phyloP scores from a whole-genome alignment of 1,140 invertebrate genomes.

The Thaumetopoea pityocampa region DNA sequence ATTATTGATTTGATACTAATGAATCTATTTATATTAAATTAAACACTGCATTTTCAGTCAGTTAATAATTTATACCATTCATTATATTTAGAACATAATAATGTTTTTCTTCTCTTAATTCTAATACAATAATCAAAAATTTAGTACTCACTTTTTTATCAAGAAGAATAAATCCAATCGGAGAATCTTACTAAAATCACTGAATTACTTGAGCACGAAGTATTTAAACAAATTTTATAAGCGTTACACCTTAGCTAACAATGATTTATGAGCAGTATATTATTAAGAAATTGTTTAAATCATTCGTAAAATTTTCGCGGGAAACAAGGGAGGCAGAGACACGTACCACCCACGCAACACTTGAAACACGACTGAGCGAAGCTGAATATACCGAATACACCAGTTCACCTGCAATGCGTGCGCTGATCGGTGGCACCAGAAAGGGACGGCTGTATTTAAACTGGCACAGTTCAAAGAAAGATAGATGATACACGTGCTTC shows the following conservation, averaged over 20 bases:
- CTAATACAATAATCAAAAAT: conserved; percentile 1
- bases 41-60: too few species aligned
- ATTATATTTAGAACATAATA: too few species aligned
- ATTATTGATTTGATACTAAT: too few species aligned
- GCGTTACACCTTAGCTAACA: conserved; percentile 33
- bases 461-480: conserved; percentile 24
- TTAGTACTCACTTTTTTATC: conserved; percentile 11
- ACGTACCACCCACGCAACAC: conserved; percentile 42
- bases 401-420: conserved; percentile 69
- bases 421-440: conserved; percentile 51
- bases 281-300: conserved; percentile 19
- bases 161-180: conserved; percentile 11
- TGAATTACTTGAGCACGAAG: conserved; percentile 7
- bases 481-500: conserved; percentile 51
- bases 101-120: background rate
- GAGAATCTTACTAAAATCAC: conserved; percentile 3
- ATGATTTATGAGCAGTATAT: conserved; percentile 3
- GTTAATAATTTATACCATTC: too few species aligned
- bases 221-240: conserved; percentile 25
- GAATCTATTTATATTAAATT: too few species aligned
- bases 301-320: conserved; percentile 65
- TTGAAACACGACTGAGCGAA: conserved; percentile 48
- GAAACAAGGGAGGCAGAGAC: conserved; percentile 33
- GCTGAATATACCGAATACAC: background rate
- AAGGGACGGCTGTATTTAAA: conserved; percentile 26